Percentiles rank a stretch among this genome's conserved stretches.
phyloP scores from a whole-genome alignment of 2,797 vertebrate genomes.

The Megaceryle alcyon region DNA sequence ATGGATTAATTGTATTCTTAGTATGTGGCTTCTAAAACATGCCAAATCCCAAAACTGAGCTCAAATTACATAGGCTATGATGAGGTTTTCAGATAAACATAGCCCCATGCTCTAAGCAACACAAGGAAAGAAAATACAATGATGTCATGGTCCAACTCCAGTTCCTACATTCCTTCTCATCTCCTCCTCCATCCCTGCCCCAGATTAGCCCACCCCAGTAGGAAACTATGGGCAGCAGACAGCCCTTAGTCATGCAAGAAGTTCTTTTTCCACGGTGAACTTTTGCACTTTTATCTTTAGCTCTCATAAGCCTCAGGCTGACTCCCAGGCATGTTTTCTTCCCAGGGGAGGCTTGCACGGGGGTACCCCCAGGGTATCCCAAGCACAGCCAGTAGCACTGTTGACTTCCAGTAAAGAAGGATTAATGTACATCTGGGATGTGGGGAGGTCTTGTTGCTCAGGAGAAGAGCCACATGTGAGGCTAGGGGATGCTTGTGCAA shows the following conservation, averaged over 20 bases:
- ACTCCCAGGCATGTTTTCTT: fast-evolving
- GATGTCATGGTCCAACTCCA: neutral
- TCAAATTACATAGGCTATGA: constrained; percentile 2
- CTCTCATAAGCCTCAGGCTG: neutral
- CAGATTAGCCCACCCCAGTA: neutral
- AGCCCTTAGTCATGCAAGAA: neutral
- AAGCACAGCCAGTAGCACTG: neutral
- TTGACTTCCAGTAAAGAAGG: neutral
- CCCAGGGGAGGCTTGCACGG: neutral
- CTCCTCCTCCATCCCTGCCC: neutral
- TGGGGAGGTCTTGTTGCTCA: neutral
- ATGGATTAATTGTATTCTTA: neutral
- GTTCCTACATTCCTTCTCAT: neutral
- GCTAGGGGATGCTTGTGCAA: neutral
- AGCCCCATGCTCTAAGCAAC: constrained; percentile 7
- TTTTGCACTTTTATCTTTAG: neutral
- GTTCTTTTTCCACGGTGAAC: neutral
- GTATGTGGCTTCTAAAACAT: constrained; percentile 29
- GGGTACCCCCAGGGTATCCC: neutral
- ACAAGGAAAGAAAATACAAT: constrained; percentile 27
- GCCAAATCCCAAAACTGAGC: constrained; percentile 1
- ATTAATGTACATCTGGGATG: fast-evolving
- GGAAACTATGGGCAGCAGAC: neutral
- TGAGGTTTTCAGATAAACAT: constrained; percentile 61
- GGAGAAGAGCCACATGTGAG: neutral